Conservation (phyloP, 2,797 vertebrate genomes). For the Sarcophilus harrisii region DNA sequence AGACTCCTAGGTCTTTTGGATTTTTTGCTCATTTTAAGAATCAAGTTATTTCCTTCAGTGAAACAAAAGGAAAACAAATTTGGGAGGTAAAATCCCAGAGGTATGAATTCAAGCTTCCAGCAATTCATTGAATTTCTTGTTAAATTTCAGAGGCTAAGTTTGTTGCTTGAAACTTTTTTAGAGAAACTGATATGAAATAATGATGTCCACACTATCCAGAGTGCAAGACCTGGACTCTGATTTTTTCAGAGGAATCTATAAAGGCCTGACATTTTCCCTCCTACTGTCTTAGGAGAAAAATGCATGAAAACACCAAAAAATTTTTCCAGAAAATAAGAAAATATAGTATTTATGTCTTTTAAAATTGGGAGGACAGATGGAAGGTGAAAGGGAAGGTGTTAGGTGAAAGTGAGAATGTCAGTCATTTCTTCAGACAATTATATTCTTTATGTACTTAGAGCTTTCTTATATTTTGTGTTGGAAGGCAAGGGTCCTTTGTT, state of each 20-base stretch:
- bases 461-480: conserved; percentile 27
- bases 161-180: conserved; percentile 35
- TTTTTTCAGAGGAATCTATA: neutral
- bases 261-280: neutral
- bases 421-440: neutral
- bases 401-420: neutral
- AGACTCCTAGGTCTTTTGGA: conserved; percentile 2
- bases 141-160: conserved; percentile 1
- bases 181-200: conserved; percentile 23
- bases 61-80: conserved; percentile 40
- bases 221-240: conserved; percentile 10
- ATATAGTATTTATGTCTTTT: conserved; percentile 24
- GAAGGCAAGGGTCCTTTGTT: conserved; percentile 37
- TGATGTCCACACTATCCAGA: neutral
- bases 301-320: conserved; percentile 2
- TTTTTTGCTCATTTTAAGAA: conserved; percentile 26
- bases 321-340: conserved; percentile 3
- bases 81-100: conserved; percentile 17
- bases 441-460: conserved; percentile 22
- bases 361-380: conserved; percentile 32
- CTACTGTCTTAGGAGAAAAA: conserved; percentile 13
- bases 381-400: conserved; percentile 16
- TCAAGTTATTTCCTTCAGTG: conserved; percentile 24
- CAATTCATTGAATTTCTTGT: neutral
- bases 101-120: conserved; percentile 26